phyloP scores from a whole-genome alignment of 2,113 vertebrate genomes.

The Rhinolophus ferrumequinum region DNA sequence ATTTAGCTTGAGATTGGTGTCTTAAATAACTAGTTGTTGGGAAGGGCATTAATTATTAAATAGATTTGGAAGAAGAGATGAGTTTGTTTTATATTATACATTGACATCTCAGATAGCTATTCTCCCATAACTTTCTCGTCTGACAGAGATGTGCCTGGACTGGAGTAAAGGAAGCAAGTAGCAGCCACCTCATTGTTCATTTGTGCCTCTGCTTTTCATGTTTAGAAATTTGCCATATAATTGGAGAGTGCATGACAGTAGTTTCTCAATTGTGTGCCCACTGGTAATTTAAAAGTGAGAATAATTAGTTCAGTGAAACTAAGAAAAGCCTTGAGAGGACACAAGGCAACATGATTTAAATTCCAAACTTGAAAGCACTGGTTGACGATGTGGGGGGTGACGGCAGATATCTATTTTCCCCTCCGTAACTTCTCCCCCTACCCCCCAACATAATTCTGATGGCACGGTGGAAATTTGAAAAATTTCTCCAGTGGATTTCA shows the following conservation, averaged over 20 bases:
- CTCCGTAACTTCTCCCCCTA: background rate
- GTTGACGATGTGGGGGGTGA: background rate
- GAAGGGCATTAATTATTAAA: background rate
- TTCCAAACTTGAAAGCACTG: background rate
- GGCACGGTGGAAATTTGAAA: background rate
- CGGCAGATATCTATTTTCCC: background rate
- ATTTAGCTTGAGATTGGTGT: constrained; percentile 34
- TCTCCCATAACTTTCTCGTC: background rate
- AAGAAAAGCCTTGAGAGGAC: constrained; percentile 15
- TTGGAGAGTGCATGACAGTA: background rate
- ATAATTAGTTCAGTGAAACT: constrained; percentile 21
- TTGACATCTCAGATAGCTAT: background rate
- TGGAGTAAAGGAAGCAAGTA: constrained; percentile 7
- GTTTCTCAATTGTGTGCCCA: constrained; percentile 12
- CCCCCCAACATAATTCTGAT: background rate
- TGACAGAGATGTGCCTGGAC: background rate
- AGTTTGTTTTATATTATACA: background rate
- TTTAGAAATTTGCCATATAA: constrained; percentile 14
- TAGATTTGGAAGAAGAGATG: background rate
- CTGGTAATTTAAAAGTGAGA: constrained; percentile 23
- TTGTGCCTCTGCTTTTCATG: background rate
- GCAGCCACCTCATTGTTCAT: background rate
- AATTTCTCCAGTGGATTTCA: background rate
- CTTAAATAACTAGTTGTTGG: background rate
- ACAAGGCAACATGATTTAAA: background rate